phyloP scores from a whole-genome alignment of 2,888 invertebrate genomes.

The Apamea crenata region DNA sequence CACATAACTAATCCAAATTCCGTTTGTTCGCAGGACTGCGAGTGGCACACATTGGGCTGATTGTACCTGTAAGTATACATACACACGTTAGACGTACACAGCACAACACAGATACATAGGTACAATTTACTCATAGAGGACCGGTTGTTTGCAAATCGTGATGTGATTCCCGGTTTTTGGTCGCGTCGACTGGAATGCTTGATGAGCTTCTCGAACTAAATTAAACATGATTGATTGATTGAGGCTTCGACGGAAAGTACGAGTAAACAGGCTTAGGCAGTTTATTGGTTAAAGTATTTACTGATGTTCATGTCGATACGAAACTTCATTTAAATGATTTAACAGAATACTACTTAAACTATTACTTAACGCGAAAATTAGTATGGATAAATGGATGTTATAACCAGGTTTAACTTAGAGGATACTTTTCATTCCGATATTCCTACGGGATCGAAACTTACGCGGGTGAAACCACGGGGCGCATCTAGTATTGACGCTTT shows the following conservation, averaged over 20 bases:
- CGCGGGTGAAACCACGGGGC: too few relatives aligned
- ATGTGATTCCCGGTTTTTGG: slow-evolving; percentile 68
- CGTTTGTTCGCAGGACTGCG: slow-evolving; percentile 72
- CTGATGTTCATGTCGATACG: slow-evolving; percentile 15
- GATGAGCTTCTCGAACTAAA: slow-evolving; percentile 66
- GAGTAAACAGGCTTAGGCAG: slow-evolving; percentile 6
- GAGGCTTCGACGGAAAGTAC: slow-evolving; percentile 38
- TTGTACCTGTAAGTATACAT: slow-evolving; percentile 71
- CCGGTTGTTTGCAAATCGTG: slow-evolving; percentile 69
- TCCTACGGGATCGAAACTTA: too few relatives aligned
- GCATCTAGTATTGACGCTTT: too few relatives aligned
- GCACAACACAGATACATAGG: slow-evolving; percentile 21
- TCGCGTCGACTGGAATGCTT: slow-evolving; percentile 63
- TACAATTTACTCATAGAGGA: slow-evolving; percentile 27
- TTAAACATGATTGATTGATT: slow-evolving; percentile 66
- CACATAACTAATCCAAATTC: slow-evolving; percentile 53
- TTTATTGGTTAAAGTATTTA: slow-evolving; percentile 24
- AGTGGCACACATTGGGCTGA: slow-evolving; percentile 64
- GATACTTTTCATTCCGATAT: too few relatives aligned
- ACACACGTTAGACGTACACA: slow-evolving; percentile 27
- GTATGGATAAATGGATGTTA: too few relatives aligned
- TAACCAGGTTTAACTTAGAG: too few relatives aligned
- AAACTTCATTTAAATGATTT: slow-evolving; percentile 8
- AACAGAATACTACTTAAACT: background rate
- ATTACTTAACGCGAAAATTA: too few relatives aligned